Evolutionary conservation across 2,797 vertebrate genomes (phyloP), one percentile per base, ranked within the genome.

Genomic region (Rhabdophis nuchalis): DNA sequence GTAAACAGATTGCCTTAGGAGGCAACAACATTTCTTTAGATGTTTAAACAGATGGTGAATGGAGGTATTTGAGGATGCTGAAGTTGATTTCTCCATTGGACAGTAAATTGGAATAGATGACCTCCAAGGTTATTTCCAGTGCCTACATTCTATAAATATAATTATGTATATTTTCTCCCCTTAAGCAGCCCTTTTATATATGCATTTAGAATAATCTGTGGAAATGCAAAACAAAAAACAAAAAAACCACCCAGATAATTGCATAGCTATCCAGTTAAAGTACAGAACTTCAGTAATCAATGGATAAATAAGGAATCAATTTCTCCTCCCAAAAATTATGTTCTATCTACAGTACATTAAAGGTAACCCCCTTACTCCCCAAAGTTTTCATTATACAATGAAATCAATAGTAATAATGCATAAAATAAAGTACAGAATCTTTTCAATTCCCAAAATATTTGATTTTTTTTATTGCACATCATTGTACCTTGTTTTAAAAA

Each of bases 401-500:
- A 60, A 93, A 88, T 77, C 60, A 90, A 25, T 25, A n/a, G 5
- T 29, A 93, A 93, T 90, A 41, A 41, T 82, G 18, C n/a, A 9
- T 61, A 82, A 90, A 92, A 87, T 72, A 32, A 92, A 57, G 57
- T 14, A 14, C 64, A 89, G 20, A 36, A 12, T 1, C 93, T 95
- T 94, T 90, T 23, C 32, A 89, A 10, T 32, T 89, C 90, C 86
- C 92, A 77, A 86, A 88, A 89, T 32, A 25, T 53, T 52, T 90
- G 89, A 20, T 85, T 95, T 32, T 95, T 32, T 93, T 92, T 52
- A 72, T 29, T 0, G 0, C 68, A 29, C 90, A 90, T 91, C 61
- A 36, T 86, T 88, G 46, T 16, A 2, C 89, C 54, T 82, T 61
- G 86, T 93, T 94, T 93, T 93, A 85, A 87, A 85, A 41, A 86